Evolutionary conservation across 2,113 vertebrate species (phyloP), one percentile per base, ranked within the genome.

Genomic region (Neopipo cinnamomea): DNA sequence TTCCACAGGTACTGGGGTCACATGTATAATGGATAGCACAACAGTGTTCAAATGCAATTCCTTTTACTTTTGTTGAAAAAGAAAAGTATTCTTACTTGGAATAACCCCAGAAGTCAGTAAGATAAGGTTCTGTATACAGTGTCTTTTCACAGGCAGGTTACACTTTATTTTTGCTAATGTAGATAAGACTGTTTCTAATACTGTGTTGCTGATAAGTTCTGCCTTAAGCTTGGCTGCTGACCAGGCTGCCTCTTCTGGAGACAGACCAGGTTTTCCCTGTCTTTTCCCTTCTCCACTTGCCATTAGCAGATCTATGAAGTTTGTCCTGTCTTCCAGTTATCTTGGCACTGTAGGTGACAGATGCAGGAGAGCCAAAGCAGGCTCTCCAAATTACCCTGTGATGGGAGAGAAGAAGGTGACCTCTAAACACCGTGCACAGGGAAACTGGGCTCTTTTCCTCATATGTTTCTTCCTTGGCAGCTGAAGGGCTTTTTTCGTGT

Each of bases 351-450:
- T 25, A 66, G 79, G 83, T 89, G 93, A 66, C 88, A 87, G 91
- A 67, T 77, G 63, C 59, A 61, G 92, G 61, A 68, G 37, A 91
- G 74, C 46, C n/a, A 39, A 39, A 65, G 62, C 73, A 85, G 65
- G n/a, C 65, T 88, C 55, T 92, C 92, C 79, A 72, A 63, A 61
- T 77, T 71, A 77, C 71, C 37, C 72, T 37, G 75, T 72, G 94
- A 62, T 61, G 30, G 8, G 61, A 72, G 72, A 66, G 91, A 73
- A 73, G 87, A 94, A 78, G 78, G 77, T 95, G 95, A 94, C 92
- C 91, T 95, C 91, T 68, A 71, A 95, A 76, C 61, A 20, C 46
- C 10, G 15, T 49, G 88, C 30, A 62, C 62, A 74, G 58, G 41
- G 49, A 76, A 75, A 33, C 63, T 63, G n/a, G 55, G 31, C 50